A percentile compares a stretch with the other conserved stretches of the same genome.
Conservation (phyloP, 2,797 vertebrate species). For the Sandelia bainsii region DNA sequence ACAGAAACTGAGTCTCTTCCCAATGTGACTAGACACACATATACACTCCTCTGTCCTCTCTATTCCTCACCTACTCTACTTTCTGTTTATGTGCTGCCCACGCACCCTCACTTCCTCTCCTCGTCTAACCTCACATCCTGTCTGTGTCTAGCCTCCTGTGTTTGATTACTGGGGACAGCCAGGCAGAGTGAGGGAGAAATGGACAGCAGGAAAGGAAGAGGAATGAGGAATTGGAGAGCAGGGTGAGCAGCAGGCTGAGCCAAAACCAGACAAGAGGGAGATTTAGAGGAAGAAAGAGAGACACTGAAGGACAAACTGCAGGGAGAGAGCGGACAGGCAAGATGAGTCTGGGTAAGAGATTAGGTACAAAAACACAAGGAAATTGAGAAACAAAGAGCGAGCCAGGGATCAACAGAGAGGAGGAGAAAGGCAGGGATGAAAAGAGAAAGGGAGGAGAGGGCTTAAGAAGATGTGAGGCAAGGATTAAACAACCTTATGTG, state of each 20-base stretch:
- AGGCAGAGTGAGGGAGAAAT: conserved; percentile 63
- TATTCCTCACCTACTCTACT: conserved; percentile 39
- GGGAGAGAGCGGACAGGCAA: conserved; percentile 39
- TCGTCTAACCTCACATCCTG: conserved; percentile 78
- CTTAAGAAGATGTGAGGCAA: conserved; percentile 59
- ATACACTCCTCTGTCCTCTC: conserved; percentile 28
- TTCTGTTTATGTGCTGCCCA: conserved; percentile 69
- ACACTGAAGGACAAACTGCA: conserved; percentile 52
- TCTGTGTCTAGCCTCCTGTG: conserved; percentile 67
- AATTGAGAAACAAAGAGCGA: conserved; percentile 65
- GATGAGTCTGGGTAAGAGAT: conserved; percentile 68
- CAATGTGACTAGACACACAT: conserved; percentile 39
- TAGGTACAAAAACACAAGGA: conserved; percentile 69
- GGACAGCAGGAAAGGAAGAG: conserved; percentile 50
- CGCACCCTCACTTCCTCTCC: conserved; percentile 71
- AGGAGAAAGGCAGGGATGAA: conserved; percentile 57
- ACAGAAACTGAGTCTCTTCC: conserved; percentile 49
- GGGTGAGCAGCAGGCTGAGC: not conserved
- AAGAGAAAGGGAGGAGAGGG: conserved; percentile 46
- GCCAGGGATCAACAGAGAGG: conserved; percentile 58
- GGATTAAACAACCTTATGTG: conserved; percentile 81
- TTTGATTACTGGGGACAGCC: conserved; percentile 72
- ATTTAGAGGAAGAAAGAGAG: conserved; percentile 54
- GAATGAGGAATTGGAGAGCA: conserved; percentile 29
- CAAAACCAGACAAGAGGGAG: conserved; percentile 41